These are phyloP conservation scores for Oncorhynchus nerka DNA, from an alignment of 2,113 vertebrate genomes.

Conservation along the genomic window DNA sequence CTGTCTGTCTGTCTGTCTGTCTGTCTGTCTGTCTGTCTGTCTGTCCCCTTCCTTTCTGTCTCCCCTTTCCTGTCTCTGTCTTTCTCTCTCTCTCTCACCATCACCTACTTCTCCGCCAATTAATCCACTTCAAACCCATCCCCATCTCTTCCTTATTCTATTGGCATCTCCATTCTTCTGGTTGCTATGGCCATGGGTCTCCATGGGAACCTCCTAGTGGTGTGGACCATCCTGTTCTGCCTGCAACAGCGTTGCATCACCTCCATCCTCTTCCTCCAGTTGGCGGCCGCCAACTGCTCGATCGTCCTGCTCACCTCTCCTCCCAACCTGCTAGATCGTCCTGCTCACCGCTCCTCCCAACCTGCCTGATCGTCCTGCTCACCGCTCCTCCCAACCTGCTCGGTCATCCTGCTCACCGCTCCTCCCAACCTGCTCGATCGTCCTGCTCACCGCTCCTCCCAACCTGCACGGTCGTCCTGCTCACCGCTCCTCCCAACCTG, in stretches of 20 bases:
- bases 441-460: too few species aligned
- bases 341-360: too few species aligned
- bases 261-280: constrained; percentile 66
- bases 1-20: not conserved
- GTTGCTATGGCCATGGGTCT: constrained; percentile 67
- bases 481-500: too few species aligned
- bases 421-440: too few species aligned
- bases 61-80: not conserved
- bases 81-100: not conserved
- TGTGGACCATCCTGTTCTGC: constrained; percentile 71
- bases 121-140: not conserved
- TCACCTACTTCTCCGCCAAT: not conserved
- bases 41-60: not conserved
- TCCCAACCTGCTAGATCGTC: too few species aligned
- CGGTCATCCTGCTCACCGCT: too few species aligned
- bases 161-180: constrained; percentile 56
- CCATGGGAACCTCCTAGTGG: constrained; percentile 70
- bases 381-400: too few species aligned
- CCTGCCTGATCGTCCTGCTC: too few species aligned
- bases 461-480: too few species aligned
- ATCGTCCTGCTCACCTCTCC: too few species aligned
- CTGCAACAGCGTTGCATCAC: constrained; percentile 58
- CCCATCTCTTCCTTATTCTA: constrained; percentile 2
- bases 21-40: not conserved
- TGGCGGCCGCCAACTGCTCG: constrained; percentile 54